Percentiles rank a stretch among this genome's conserved stretches.
These are phyloP conservation scores for Periparus ater DNA, from an alignment of 2,797 vertebrate species.

Conservation along the genomic window DNA sequence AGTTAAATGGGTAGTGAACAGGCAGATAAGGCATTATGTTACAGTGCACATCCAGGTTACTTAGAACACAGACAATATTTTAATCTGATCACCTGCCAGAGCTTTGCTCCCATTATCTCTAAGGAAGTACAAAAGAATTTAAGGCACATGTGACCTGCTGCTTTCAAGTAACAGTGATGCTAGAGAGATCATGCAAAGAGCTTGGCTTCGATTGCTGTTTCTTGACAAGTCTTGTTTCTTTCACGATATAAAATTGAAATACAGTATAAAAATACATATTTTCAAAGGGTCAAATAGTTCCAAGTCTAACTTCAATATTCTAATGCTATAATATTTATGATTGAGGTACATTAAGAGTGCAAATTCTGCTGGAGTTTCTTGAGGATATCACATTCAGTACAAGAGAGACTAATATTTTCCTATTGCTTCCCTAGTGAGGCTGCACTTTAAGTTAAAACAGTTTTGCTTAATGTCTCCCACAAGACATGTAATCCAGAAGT, in stretches of 20 bases:
- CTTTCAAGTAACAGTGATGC: constrained; percentile 39
- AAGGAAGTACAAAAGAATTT: background rate
- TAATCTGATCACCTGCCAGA: background rate
- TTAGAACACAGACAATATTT: background rate
- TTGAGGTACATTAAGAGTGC: constrained; percentile 55
- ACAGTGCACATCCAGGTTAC: background rate
- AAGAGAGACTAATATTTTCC: background rate
- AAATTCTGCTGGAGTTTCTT: constrained; percentile 48
- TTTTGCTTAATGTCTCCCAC: background rate
- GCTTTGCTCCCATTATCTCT: background rate
- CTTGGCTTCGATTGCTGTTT: background rate
- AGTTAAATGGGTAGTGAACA: background rate
- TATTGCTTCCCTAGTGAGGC: background rate
- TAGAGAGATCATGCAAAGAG: background rate
- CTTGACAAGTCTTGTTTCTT: background rate
- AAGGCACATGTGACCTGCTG: background rate
- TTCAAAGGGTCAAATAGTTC: background rate
- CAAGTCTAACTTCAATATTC: constrained; percentile 21
- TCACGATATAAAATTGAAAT: constrained; percentile 49
- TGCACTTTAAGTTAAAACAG: background rate
- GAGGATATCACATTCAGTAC: background rate
- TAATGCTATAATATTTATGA: background rate
- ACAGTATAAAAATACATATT: constrained; percentile 62
- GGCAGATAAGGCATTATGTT: background rate
- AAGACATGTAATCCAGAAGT: background rate